A percentile compares a stretch with the other conserved stretches of the same genome.
phyloP scores from a whole-genome alignment of 1,140 invertebrate species.

The Piezodorus guildinii region DNA sequence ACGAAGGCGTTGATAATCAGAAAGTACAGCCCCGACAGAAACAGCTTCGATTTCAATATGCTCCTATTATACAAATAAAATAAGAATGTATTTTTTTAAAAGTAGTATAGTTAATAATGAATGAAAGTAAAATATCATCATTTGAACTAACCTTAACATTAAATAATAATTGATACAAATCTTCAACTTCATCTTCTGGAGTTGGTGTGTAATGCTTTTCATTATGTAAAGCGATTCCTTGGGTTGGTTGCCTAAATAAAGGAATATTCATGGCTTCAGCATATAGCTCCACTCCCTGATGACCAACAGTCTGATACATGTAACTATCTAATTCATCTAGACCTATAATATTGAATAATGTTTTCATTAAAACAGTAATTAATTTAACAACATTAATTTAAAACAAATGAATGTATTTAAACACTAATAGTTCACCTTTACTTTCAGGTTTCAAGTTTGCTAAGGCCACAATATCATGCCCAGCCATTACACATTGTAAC shows the following conservation, averaged over 20 bases:
- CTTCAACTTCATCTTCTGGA: slow-evolving; percentile 96
- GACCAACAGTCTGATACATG: slow-evolving; percentile 99
- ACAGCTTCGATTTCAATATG: slow-evolving; percentile 79
- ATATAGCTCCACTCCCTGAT: slow-evolving; percentile 83
- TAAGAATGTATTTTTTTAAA: slow-evolving; percentile 7
- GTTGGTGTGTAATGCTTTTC: slow-evolving; percentile 74
- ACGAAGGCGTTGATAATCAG: slow-evolving; percentile 92
- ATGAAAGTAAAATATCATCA: slow-evolving; percentile 10
- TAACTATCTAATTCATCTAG: slow-evolving; percentile 94
- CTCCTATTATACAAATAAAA: slow-evolving; percentile 42
- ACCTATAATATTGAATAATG: slow-evolving; percentile 27
- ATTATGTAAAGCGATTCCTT: slow-evolving; percentile 64
- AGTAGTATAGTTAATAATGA: neutral
- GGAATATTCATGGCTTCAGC: slow-evolving; percentile 89
- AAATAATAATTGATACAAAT: slow-evolving; percentile 75
- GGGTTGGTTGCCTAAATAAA: slow-evolving; percentile 71
- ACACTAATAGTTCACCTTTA: slow-evolving; percentile 47
- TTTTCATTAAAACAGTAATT: neutral
- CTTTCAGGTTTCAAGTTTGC: slow-evolving; percentile 86
- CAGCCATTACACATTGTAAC: slow-evolving; percentile 82
- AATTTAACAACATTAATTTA: too few relatives aligned
- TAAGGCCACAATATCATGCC: slow-evolving; percentile 90
- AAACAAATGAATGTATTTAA: too few relatives aligned
- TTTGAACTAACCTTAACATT: slow-evolving; percentile 59
- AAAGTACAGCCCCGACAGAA: slow-evolving; percentile 91